Conservation (phyloP, 2,888 invertebrate genomes). For the Meiosimyza decipiens region DNA sequence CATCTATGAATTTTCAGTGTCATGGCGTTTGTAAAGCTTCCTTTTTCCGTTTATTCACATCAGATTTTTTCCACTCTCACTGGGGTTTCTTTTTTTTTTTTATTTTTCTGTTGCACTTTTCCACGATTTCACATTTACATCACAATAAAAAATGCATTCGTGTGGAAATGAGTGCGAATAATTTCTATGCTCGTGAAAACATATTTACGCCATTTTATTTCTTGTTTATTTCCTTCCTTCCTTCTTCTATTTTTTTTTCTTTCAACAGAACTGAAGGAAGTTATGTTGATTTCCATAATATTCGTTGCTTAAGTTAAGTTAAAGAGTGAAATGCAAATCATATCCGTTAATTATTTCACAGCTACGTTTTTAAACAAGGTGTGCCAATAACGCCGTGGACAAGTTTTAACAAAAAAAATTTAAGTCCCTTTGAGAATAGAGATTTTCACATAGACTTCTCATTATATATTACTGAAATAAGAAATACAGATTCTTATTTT, state of each 20-base stretch:
- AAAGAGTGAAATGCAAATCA: slow-evolving; percentile 30
- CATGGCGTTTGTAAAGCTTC: slow-evolving; percentile 27
- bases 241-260: too few relatives aligned
- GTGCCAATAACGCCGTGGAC: too few relatives aligned
- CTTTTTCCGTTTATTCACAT: slow-evolving; percentile 8
- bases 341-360: slow-evolving; percentile 31
- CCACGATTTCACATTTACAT: slow-evolving; percentile 13
- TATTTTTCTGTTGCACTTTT: slow-evolving; percentile 7
- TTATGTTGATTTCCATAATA: slow-evolving; percentile 29
- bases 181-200: slow-evolving; percentile 24
- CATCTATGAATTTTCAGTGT: slow-evolving; percentile 25
- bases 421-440: too few relatives aligned
- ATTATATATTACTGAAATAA: too few relatives aligned
- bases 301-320: slow-evolving; percentile 30
- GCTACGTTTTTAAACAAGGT: too few relatives aligned
- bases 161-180: slow-evolving; percentile 38
- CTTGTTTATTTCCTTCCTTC: slow-evolving; percentile 5
- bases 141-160: slow-evolving; percentile 34
- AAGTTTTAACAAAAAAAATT: too few relatives aligned
- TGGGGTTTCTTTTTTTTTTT: neutral
- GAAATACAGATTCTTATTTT: too few relatives aligned
- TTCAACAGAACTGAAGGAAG: too few relatives aligned
- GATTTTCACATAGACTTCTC: too few relatives aligned
- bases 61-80: neutral
- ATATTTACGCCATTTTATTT: slow-evolving; percentile 19